phyloP scores from a whole-genome alignment of 2,113 vertebrate genomes.

The Oryzias celebensis region DNA sequence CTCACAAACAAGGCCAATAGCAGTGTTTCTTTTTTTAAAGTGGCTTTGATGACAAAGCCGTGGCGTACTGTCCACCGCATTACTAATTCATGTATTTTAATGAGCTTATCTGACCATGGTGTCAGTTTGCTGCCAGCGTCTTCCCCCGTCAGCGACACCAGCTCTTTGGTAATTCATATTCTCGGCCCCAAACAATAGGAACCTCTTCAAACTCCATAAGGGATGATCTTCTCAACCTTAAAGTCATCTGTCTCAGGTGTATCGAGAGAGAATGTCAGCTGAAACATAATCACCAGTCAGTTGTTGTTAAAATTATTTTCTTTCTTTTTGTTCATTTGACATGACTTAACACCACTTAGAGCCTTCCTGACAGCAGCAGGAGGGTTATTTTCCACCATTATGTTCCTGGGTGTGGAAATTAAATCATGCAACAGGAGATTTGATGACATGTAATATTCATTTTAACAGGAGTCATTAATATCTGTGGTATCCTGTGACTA shows the following conservation, averaged over 20 bases:
- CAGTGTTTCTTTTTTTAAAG: conserved; percentile 41
- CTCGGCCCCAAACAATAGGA: conserved; percentile 56
- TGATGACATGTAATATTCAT: conserved; percentile 70
- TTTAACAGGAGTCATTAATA: conserved; percentile 67
- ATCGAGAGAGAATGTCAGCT: conserved; percentile 72
- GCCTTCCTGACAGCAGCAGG: conserved; percentile 50
- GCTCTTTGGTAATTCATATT: conserved; percentile 72
- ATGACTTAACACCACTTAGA: conserved; percentile 67
- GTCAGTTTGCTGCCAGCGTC: conserved; percentile 32
- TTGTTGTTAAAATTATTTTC: conserved; percentile 60
- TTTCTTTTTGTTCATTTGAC: conserved; percentile 68
- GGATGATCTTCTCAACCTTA: conserved; percentile 67
- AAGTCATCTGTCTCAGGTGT: conserved; percentile 79
- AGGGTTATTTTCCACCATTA: conserved; percentile 62
- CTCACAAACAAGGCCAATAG: conserved; percentile 47
- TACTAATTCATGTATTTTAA: conserved; percentile 66
- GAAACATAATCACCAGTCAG: conserved; percentile 73
- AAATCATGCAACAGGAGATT: conserved; percentile 65
- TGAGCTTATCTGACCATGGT: conserved; percentile 45
- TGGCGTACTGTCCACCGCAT: conserved; percentile 20
- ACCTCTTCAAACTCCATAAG: conserved; percentile 71
- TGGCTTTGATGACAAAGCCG: conserved; percentile 13
- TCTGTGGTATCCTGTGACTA: conserved; percentile 70
- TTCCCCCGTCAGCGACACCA: conserved; percentile 37
- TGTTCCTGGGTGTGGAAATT: conserved; percentile 66